Evolutionary conservation across 2,888 invertebrate genomes (phyloP).

Genomic region (Agonum fuliginosum): DNA sequence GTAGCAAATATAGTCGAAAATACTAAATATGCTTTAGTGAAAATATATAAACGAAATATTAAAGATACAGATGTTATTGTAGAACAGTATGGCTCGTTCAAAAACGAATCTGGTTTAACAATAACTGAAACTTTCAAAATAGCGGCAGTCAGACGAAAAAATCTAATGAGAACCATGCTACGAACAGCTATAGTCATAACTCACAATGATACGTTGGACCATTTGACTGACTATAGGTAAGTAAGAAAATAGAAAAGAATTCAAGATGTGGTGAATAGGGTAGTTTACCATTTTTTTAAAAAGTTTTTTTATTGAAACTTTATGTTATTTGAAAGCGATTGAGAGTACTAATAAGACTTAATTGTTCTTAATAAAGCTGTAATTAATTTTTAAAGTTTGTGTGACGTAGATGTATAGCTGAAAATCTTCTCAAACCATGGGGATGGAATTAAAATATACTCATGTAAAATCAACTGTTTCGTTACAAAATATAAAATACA

Average conservation of each 20-base stretch:
- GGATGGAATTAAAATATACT: too few relatives aligned
- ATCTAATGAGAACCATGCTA: constrained; percentile 73
- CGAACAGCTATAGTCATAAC: constrained; percentile 78
- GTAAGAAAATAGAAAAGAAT: neutral
- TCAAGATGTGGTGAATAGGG: too few relatives aligned
- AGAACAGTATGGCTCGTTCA: constrained; percentile 67
- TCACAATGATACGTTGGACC: constrained; percentile 76
- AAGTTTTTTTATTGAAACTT: neutral
- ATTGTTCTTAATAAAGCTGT: too few relatives aligned
- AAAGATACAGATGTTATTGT: constrained; percentile 61
- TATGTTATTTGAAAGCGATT: neutral
- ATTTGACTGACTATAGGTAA: constrained; percentile 78
- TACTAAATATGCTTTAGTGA: constrained; percentile 67
- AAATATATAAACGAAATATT: constrained; percentile 67
- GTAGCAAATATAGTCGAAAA: constrained; percentile 68
- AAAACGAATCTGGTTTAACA: constrained; percentile 52
- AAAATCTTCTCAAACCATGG: too few relatives aligned
- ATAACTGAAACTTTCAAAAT: constrained; percentile 23
- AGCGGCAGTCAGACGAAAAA: constrained; percentile 71
- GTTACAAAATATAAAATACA: too few relatives aligned
- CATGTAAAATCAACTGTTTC: too few relatives aligned
- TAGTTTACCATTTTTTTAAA: too few relatives aligned
- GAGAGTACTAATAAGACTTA: too few relatives aligned
- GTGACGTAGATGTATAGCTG: too few relatives aligned
- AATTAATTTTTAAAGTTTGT: too few relatives aligned